Evolutionary conservation across 2,797 vertebrate species (phyloP).

Genomic region (Xenops minutus): DNA sequence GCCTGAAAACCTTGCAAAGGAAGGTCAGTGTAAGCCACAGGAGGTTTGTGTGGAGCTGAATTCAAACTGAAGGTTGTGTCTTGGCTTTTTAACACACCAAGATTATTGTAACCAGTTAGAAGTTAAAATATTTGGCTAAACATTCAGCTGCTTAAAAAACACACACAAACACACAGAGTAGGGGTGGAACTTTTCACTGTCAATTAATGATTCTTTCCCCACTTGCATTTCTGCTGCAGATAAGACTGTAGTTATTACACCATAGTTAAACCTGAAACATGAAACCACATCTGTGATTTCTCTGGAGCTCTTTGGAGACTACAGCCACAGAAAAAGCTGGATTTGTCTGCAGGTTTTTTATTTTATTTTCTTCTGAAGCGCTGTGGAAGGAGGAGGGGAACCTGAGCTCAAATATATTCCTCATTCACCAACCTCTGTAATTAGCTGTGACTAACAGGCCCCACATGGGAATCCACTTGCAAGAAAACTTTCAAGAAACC

Average conservation of each 20-base stretch:
- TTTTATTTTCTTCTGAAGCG: slow-evolving; percentile 63
- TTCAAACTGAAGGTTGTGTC: not conserved
- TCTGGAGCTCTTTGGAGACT: slow-evolving; percentile 55
- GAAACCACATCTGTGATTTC: slow-evolving; percentile 65
- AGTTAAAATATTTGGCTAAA: slow-evolving; percentile 18
- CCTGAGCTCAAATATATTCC: slow-evolving; percentile 33
- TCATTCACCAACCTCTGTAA: slow-evolving; percentile 62
- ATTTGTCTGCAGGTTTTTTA: slow-evolving; percentile 59
- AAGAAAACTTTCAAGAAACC: slow-evolving; percentile 56
- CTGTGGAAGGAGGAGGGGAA: slow-evolving; percentile 13
- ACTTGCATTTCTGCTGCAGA: slow-evolving; percentile 35
- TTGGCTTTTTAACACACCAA: not conserved
- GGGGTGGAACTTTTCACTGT: slow-evolving; percentile 19
- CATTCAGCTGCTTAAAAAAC: slow-evolving; percentile 7
- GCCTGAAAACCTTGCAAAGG: not conserved
- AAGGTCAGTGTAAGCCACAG: not conserved
- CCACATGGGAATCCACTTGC: slow-evolving; percentile 68
- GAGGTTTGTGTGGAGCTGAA: not conserved
- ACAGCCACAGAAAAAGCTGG: slow-evolving; percentile 21
- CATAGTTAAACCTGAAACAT: slow-evolving; percentile 62
- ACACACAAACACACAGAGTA: not conserved
- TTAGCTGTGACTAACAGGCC: slow-evolving; percentile 74
- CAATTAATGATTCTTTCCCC: slow-evolving; percentile 55
- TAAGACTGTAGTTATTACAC: slow-evolving; percentile 45
- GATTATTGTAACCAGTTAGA: not conserved